Evolutionary conservation across 2,797 vertebrate genomes (phyloP), one percentile per base, ranked within the genome.

Genomic region (Cynopterus sphinx): DNA sequence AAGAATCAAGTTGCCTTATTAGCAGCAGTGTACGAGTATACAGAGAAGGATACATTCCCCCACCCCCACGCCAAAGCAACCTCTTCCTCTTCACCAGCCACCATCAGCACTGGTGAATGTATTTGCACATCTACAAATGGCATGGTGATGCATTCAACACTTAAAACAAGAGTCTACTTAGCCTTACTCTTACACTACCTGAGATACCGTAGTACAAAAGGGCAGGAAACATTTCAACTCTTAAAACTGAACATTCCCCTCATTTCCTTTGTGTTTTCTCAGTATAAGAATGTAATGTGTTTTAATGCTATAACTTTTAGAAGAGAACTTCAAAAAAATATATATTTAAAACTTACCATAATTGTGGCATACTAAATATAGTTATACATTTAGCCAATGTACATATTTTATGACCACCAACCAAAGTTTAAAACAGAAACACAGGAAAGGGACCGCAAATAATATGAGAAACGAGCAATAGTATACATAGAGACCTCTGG

Each of bases 341-440:
- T 70, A 19, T 73, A 57, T 85, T 68, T 87, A 41, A 84, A 96
- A 87, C 78, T 59, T 82, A 81, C 24, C 26, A 57, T 67, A 82
- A 88, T 65, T 78, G 41, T 33, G 61, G 31, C 33, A 73, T 21
- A 77, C 0, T 39, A 70, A 94, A 82, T 49, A 78, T 9, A 59
- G 49, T 46, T 87, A 90, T 51, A 9, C 43, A 67, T 67, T 77
- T 90, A 67, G 71, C 87, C 46, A 67, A 87, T 46, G 49, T 59
- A 61, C 24, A 3, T 31, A 81, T 68, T 92, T 91, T 65, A 26
- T 78, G 68, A 24, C 9, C 9, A 21, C n/a, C 9, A 39, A 53
- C 43, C 43, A 68, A 84, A 89, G 22, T 75, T 79, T 87, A 73
- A 94, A 94, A 61, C 31, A 96, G 55, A 78, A 70, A 77, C 16